A percentile compares a stretch with the other conserved stretches of the same genome.
Conservation (phyloP, 35 echinoderm and acorn worm genomes). For the Eucidaris tribuloides region DNA sequence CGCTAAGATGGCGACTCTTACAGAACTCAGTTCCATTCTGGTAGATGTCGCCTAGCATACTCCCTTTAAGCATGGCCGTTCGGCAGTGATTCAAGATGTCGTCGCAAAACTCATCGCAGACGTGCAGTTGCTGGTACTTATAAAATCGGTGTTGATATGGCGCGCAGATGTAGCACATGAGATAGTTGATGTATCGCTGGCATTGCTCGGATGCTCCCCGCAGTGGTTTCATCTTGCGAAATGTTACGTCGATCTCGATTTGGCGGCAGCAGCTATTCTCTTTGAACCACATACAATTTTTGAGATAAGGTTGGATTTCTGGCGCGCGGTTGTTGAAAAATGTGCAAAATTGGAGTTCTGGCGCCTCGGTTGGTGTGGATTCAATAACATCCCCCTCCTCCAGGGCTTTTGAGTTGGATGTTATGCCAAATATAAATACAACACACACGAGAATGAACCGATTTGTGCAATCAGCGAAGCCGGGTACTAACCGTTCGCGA, state of each 20-base stretch:
- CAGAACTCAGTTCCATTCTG: conserved; percentile 76
- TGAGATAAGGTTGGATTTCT: conserved; percentile 79
- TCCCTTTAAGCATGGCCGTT: conserved; percentile 83
- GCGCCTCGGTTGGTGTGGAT: neutral
- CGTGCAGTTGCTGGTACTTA: conserved; percentile 56
- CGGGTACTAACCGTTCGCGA: too few relatives aligned
- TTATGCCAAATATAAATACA: too few relatives aligned
- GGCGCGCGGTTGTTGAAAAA: conserved; percentile 95
- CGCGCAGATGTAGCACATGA: conserved; percentile 97
- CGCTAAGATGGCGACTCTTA: conserved; percentile 57
- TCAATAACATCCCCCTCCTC: neutral
- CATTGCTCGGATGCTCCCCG: conserved; percentile 64
- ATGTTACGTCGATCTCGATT: conserved; percentile 82
- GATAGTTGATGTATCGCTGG: conserved; percentile 85
- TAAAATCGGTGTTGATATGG: conserved; percentile 82
- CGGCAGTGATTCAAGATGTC: conserved; percentile 46
- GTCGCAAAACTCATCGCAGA: conserved; percentile 88
- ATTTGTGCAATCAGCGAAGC: too few relatives aligned
- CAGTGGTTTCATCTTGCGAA: conserved; percentile 82
- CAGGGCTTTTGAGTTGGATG: neutral
- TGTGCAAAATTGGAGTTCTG: conserved; percentile 63
- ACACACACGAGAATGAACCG: neutral
- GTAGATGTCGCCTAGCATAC: conserved; percentile 57
- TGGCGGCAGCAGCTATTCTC: conserved; percentile 82
- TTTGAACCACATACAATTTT: conserved; percentile 94